Base-by-base conservation (phyloP, 2,888 invertebrate genomes). In the Drosophila conformis region DNA sequence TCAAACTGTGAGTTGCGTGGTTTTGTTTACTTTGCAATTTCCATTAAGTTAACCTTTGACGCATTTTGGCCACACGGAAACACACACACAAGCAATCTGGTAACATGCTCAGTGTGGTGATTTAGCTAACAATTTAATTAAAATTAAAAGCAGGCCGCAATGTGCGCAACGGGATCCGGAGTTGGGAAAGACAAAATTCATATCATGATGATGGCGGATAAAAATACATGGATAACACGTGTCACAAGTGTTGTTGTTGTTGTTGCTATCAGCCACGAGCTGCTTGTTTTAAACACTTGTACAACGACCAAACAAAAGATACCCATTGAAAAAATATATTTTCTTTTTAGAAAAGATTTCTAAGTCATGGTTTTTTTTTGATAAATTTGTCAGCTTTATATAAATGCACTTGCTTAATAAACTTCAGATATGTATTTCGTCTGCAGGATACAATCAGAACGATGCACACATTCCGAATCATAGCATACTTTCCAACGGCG, bases 101-200 rank as follows among this genome's bases (percentile, higher is more conserved):
- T 18, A 60, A 57, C 36, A 71, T 33, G 51, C 21, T 35, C 40
- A 58, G 42, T 64, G 35, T 51, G 63, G 31, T 63, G 68, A 56
- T 68, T 52, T 54, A 42, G 68, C 61, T 67, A 80, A 80, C 74
- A 75, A 82, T 75, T 80, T 79, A 63, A 80, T 80, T 82, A 79
- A 82, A 82, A 53, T 69, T 51, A 48, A 72, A 74, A 66, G 60
- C 62, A 40, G 49, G 33, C 6, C 18, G n/a, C 2, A 33, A 31
- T 18, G 31, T 35, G 27, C 11, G n/a, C 31, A 62, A 25, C 35
- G 53, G 5, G 36, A 48, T 18, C 21, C 31, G 13, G 38, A 60
- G 42, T 31, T 65, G 62, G 46, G 62, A 10, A 56, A 48, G 42
- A 60, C 33, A 38, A 61, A 67, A 73, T 52, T 42, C 66, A 74